Evolutionary conservation across 2,113 vertebrate species (phyloP).

Genomic region (Neomonachus schauinslandi): DNA sequence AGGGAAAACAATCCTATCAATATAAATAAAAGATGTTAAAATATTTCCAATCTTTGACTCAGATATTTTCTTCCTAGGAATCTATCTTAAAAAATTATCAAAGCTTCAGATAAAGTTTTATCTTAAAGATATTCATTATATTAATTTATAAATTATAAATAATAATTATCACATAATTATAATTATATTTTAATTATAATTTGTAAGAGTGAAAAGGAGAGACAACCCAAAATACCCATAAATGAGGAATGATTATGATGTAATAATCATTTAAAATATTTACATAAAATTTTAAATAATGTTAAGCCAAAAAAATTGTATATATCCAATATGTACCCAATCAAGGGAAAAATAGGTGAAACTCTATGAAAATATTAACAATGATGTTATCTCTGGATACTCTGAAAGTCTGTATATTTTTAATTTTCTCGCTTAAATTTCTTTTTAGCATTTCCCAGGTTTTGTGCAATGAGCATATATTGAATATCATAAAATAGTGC

Average conservation of each 20-base stretch:
- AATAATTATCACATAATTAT: not conserved
- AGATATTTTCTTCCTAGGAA: not conserved
- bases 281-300: slow-evolving; percentile 7
- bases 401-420: not conserved
- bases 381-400: not conserved
- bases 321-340: not conserved
- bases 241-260: not conserved
- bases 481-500: not conserved
- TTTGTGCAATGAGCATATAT: not conserved
- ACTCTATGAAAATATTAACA: slow-evolving; percentile 25
- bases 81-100: not conserved
- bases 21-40: slow-evolving; percentile 44
- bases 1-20: not conserved
- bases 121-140: not conserved
- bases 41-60: not conserved
- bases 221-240: not conserved
- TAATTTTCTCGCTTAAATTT: not conserved
- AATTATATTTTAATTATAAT: slow-evolving; percentile 10
- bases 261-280: slow-evolving; percentile 36
- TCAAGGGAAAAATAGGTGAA: not conserved
- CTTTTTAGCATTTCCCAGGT: slow-evolving; percentile 22
- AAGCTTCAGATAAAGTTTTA: slow-evolving; percentile 11
- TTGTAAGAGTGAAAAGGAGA: not conserved
- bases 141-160: slow-evolving; percentile 43
- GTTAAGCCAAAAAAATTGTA: not conserved